phyloP scores from a whole-genome alignment of 2,888 invertebrate genomes.

The Cerastis rubricosa region DNA sequence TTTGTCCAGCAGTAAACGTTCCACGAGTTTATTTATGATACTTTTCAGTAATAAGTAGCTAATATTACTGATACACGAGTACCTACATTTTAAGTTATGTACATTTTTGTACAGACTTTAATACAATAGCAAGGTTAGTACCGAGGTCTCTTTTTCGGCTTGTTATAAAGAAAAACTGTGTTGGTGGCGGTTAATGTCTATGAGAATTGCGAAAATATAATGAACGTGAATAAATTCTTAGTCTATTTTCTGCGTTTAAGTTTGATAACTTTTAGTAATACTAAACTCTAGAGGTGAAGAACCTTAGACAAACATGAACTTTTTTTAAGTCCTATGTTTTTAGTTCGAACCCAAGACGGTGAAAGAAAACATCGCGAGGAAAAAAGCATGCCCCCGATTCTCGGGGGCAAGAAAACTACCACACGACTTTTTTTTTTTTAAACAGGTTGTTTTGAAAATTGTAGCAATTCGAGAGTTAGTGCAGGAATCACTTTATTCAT shows the following conservation, averaged over 20 bases:
- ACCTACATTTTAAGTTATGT: neutral
- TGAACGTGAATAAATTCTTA: neutral
- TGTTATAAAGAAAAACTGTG: neutral
- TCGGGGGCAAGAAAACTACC: too few species aligned
- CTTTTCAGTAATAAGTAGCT: neutral
- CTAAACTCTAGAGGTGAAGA: neutral
- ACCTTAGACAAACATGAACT: neutral
- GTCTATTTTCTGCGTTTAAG: neutral
- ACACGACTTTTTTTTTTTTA: too few species aligned
- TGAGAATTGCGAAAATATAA: neutral
- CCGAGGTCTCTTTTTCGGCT: neutral
- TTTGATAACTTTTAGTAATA: neutral
- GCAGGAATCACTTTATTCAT: neutral
- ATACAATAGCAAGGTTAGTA: slow-evolving; percentile 7
- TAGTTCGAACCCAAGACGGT: too few species aligned
- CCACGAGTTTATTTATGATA: neutral
- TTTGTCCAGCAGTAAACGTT: neutral
- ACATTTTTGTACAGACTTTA: neutral
- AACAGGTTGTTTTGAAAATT: neutral
- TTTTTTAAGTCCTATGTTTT: too few species aligned
- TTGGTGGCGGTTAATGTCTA: neutral
- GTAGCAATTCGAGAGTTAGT: neutral
- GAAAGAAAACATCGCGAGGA: too few species aligned
- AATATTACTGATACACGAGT: neutral
- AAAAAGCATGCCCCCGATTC: too few species aligned